Conservation (phyloP, 2,888 invertebrate genomes). For the Muschampia plurimacula region DNA sequence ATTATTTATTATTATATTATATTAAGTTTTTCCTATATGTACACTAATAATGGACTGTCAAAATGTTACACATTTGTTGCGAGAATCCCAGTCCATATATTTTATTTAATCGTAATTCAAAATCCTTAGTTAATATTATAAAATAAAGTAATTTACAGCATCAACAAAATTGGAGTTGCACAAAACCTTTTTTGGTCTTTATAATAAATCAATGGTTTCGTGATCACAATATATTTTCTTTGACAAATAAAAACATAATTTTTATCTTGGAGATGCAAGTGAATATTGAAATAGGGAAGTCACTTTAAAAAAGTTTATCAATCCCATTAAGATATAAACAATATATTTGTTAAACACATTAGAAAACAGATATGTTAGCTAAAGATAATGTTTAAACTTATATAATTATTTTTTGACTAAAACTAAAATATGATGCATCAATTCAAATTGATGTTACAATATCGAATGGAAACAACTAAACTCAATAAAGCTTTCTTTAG, state of each 20-base stretch:
- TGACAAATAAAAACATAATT: constrained; percentile 44
- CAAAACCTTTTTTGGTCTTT: constrained; percentile 72
- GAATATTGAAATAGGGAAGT: constrained; percentile 27
- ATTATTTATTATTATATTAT: constrained; percentile 59
- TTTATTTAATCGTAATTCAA: constrained; percentile 33
- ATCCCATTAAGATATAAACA: not conserved
- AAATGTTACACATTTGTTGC: constrained; percentile 36
- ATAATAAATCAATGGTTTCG: constrained; percentile 79
- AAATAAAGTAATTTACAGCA: constrained; percentile 56
- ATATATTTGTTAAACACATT: constrained; percentile 10
- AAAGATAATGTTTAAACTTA: constrained; percentile 29
- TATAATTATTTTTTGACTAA: constrained; percentile 27
- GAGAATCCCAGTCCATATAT: constrained; percentile 53
- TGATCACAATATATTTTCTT: constrained; percentile 71
- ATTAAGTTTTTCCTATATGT: constrained; percentile 45
- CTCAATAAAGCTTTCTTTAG: constrained; percentile 65
- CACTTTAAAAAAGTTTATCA: not conserved
- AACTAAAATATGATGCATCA: constrained; percentile 29
- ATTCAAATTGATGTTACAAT: constrained; percentile 44
- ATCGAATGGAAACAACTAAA: constrained; percentile 51
- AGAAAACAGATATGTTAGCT: constrained; percentile 29
- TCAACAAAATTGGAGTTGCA: constrained; percentile 66
- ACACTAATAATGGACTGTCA: constrained; percentile 51
- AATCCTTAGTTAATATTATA: constrained; percentile 43
- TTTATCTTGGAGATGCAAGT: constrained; percentile 25